Evolutionary conservation across 2,888 invertebrate genomes (phyloP).

Genomic region (Subacronicta megacephala): DNA sequence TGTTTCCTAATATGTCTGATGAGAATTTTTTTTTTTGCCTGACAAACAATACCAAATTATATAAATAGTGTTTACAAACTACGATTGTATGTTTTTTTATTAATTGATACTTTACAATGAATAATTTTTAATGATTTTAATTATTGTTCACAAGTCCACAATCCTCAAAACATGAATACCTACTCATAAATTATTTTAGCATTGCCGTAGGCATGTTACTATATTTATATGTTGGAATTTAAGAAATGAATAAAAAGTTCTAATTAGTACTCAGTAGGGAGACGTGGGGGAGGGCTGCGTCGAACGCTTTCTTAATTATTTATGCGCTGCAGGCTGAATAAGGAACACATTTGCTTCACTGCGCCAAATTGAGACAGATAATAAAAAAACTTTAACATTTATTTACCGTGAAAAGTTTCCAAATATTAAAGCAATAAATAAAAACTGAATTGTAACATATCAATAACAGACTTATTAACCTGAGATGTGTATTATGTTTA

Average conservation of each 20-base stretch:
- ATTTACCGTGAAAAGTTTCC: background rate
- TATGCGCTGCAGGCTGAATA: slow-evolving; percentile 82
- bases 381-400: slow-evolving; percentile 35
- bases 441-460: no score
- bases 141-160: background rate
- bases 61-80: no score
- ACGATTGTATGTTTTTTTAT: no score
- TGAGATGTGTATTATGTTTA: no score
- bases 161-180: background rate
- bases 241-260: slow-evolving; percentile 68
- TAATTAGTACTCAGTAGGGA: slow-evolving; percentile 77
- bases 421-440: background rate
- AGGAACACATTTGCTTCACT: slow-evolving; percentile 74
- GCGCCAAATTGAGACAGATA: slow-evolving; percentile 73
- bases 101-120: no score
- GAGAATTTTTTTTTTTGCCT: no score
- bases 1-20: no score
- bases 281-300: slow-evolving; percentile 69
- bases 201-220: slow-evolving; percentile 17
- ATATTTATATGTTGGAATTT: slow-evolving; percentile 41
- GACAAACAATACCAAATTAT: no score
- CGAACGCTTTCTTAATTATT: slow-evolving; percentile 83
- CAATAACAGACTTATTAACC: no score
- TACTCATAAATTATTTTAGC: background rate
- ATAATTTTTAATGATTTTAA: no score